Conservation (phyloP, 2,797 vertebrate species). For the Gymnothorax reevesii region DNA sequence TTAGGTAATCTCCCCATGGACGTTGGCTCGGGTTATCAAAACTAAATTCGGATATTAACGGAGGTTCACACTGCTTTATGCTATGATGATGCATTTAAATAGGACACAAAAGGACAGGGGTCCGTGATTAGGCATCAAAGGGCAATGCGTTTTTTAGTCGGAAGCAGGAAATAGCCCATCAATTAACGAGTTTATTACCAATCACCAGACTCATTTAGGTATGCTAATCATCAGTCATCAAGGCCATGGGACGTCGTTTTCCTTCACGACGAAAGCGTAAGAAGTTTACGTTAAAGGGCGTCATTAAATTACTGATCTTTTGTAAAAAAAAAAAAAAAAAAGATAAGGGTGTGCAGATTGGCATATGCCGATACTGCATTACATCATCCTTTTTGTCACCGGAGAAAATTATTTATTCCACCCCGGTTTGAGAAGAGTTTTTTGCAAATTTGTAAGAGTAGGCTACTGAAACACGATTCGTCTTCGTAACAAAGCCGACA, state of each 20-base stretch:
- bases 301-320: background rate
- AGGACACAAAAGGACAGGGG: background rate
- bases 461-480: background rate
- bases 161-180: conserved; percentile 13
- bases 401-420: too few relatives aligned
- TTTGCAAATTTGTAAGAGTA: background rate
- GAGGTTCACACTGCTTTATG: background rate
- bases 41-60: background rate
- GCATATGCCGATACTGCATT: background rate
- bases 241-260: background rate
- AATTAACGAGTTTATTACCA: conserved; percentile 17
- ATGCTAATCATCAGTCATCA: background rate
- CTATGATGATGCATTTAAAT: background rate
- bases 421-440: too few relatives aligned
- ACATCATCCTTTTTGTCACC: background rate
- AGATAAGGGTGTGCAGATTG: background rate
- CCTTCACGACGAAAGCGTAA: background rate
- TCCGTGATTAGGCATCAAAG: background rate
- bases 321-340: background rate
- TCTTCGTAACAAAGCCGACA: background rate
- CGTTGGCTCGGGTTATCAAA: background rate
- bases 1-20: background rate
- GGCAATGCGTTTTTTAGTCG: background rate
- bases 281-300: background rate
- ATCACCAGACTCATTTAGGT: background rate